Base-by-base conservation (phyloP, 2,797 vertebrate genomes). In the Zalophus californianus region DNA sequence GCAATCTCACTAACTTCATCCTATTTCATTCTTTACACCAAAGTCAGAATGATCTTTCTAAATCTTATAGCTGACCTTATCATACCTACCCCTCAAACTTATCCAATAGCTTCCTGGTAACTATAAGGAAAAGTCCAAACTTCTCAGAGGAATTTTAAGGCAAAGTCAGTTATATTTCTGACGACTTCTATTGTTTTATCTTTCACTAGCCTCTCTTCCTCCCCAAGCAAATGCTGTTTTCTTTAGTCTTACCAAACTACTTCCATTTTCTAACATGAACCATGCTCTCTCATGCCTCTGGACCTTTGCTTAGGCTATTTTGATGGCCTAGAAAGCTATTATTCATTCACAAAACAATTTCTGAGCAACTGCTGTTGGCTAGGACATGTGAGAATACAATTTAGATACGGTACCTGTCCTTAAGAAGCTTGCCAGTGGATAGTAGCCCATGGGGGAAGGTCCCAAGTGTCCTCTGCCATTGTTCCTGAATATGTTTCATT, bases 1-100 rank as follows among this genome's bases (percentile, higher is more conserved):
- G 3, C 9, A 85, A 35, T 72, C 72, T 90, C 20, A 85, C 15
- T 80, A 92, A 92, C 21, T 82, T 94, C 8, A 94, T 44, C 21
- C 50, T 58, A 16, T 64, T 96, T 97, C 52, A 94, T 58, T 94
- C 52, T 94, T 95, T 82, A 80, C 9, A 90, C 44, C 90, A 90
- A 86, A 90, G 14, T 90, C 68, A 86, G 13, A 94, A 72, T 79
- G 15, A 44, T 32, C 52, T 89, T 88, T 83, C 56, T 86, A 87
- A 62, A 62, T 72, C 78, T 48, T 54, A 82, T 2, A 66, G 29
- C 48, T 83, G 11, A 60, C 32, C 12, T 29, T 58, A 41, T 15
- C 66, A 77, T 66, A 27, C 1, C 27, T 5, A 60, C 15, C 83
- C 83, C 48, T 79, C 38, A 91, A 95, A n/a, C 23, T 11, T 93